These are phyloP conservation scores for Bubo bubo DNA, from an alignment of 2,113 vertebrate species.

Conservation along the genomic window DNA sequence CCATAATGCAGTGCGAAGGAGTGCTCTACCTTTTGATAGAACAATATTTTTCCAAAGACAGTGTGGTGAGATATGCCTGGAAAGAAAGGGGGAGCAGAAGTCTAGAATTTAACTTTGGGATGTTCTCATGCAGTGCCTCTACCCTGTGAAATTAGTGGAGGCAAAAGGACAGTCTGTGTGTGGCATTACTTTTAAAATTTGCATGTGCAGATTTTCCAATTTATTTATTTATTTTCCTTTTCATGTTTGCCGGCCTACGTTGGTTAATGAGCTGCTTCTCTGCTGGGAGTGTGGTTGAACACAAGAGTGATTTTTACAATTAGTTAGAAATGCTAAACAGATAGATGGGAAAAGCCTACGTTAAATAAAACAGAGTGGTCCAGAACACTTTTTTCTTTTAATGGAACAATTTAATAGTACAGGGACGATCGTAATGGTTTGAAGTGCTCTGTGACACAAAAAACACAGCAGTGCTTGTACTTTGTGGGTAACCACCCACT, in stretches of 20 bases:
- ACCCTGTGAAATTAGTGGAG: not conserved
- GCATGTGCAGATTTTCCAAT: not conserved
- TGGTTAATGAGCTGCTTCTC: not conserved
- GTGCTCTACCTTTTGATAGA: not conserved
- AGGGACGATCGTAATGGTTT: not conserved
- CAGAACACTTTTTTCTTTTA: not conserved
- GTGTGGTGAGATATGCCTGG: not conserved
- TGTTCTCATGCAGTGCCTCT: not conserved
- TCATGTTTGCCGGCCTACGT: not conserved
- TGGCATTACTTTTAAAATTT: not conserved
- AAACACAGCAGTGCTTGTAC: not conserved
- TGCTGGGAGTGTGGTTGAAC: not conserved
- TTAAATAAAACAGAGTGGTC: not conserved
- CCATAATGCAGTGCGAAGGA: not conserved
- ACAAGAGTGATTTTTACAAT: not conserved
- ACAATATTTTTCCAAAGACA: not conserved
- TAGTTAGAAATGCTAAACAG: not conserved
- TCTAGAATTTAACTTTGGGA: not conserved
- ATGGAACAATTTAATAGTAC: not conserved
- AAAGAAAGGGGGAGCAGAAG: not conserved
- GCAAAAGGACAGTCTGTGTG: not conserved
- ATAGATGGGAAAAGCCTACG: not conserved
- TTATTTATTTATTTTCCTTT: accelerated
- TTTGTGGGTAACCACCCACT: not conserved
- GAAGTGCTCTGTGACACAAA: not conserved